Evolutionary conservation across 2,888 invertebrate genomes (phyloP).

Genomic region (Standfussiana lucernea): DNA sequence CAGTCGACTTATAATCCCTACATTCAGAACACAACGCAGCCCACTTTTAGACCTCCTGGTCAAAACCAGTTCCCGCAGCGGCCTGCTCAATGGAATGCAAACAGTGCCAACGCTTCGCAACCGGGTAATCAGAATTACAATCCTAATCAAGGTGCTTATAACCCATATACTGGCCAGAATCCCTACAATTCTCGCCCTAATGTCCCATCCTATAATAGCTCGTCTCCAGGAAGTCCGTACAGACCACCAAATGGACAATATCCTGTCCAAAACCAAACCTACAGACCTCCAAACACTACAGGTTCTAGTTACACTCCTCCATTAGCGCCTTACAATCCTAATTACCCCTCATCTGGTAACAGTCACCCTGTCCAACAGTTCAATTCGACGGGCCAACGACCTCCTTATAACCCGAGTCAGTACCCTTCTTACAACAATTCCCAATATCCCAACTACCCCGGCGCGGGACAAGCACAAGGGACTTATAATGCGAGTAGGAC

Average conservation of each 20-base stretch:
- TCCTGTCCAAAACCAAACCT: conserved; percentile 48
- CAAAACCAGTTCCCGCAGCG: conserved; percentile 23
- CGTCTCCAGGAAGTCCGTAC: conserved; percentile 32
- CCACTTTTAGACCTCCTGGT: conserved; percentile 23
- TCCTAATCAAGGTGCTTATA: conserved; percentile 39
- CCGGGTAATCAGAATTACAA: conserved; percentile 40
- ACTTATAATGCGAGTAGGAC: conserved; percentile 12
- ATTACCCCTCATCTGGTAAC: conserved; percentile 31
- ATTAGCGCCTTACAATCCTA: conserved; percentile 56
- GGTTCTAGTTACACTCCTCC: conserved; percentile 53
- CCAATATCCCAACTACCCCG: conserved; percentile 39
- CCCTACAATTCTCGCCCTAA: conserved; percentile 32
- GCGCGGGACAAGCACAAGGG: conserved; percentile 26
- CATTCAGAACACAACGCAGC: conserved; percentile 47
- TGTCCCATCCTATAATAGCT: conserved; percentile 21
- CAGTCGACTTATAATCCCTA: conserved; percentile 51
- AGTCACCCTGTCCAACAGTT: conserved; percentile 24
- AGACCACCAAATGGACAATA: conserved; percentile 46
- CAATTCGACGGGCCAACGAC: conserved; percentile 32
- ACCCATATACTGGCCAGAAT: conserved; percentile 42
- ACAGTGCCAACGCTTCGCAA: conserved; percentile 37
- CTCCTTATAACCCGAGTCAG: conserved; percentile 47
- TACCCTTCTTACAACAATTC: conserved; percentile 52
- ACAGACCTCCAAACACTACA: conserved; percentile 47
- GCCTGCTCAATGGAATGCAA: conserved; percentile 38